Evolutionary conservation across 2,888 invertebrate species (phyloP), one percentile per base, ranked within the genome.

Genomic region (Cerastis leucographa): DNA sequence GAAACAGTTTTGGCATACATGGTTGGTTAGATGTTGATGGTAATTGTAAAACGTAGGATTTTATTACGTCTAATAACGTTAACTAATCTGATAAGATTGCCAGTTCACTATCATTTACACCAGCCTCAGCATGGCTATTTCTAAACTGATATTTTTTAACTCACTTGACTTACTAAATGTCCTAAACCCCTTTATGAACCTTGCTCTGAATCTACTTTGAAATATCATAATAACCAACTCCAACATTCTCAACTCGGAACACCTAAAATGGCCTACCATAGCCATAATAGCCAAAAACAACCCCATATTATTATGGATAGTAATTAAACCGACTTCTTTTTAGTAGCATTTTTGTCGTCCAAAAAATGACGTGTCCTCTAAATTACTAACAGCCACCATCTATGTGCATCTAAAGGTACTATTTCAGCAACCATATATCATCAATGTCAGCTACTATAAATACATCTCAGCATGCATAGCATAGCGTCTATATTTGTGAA

Each of bases 1-100:
- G 49, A 61, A 54, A 67, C 59, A 67, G 71, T 71, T 78, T 74
- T 83, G 62, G 73, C 71, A 65, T 42, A 61, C 25, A 65, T 56
- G 61, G 6, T 56, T 44, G 51, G 42, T 61, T 65, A 67, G 82
- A 73, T 77, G 56, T 81, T 81, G 49, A 70, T 70, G 62, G 29
- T 51, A 70, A 81, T 59, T 69, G 29, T 40, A 44, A 40, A 42
- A 29, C 19, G 49, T 56, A 71, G 11, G 19, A 42, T 42, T 7
- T 56, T 64, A 62, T 35, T 44, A 59, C 22, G 22, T 35, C 25
- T 64, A 68, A 44, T 78, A 78, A 54, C 17, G 22, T 51, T 19
- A 49, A 73, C 17, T 25, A 25, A 56, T 49, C n/a, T 49, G 40
- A 68, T 68, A 42, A 49, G 29, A 22, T 74, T 25, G 5, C 17